Evolutionary conservation across 2,888 invertebrate genomes (phyloP), one percentile per base, ranked within the genome.

Genomic region (Platypus cylindrus): DNA sequence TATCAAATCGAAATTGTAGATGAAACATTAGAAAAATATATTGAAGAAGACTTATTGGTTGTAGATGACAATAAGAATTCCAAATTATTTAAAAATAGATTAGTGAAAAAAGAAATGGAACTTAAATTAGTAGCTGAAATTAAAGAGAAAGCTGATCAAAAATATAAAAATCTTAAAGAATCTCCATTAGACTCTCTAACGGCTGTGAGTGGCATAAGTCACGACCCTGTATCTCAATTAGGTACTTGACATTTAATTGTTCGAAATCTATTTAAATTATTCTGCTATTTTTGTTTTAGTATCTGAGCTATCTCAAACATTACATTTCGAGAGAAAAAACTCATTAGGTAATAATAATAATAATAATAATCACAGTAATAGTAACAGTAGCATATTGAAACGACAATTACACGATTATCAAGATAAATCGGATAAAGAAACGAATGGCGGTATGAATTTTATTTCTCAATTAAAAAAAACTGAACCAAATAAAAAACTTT

Each of bases 251-350:
- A 13, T 14, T 27, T 27, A 14, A 5, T 20, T 5, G 20, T 20
- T 20, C 20, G 20, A 20, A 20, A 20, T 20, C 5, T 20, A 20
- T 20, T 7, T 20, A 20, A 9, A 9, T 7, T 7, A 20, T 20
- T 20, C 20, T 9, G 16, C 14, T 14, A 22, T 31, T 31, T 11
- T 35, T 17, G 29, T 36, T 38, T 33, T 17, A 44, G 79, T 87
- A 7, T 80, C 79, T 9, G 89, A 89, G 61, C 68, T 89, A 34
- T 85, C 85, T 31, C 87, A 87, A 59, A 82, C 78, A 51, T 73
- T 87, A 51, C 81, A 81, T 36, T 28, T 44, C 34, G 49, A 51
- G 38, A 44, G 49, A 16, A 56, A 49, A 38, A 49, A 47, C 34
- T 48, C 51, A 16, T 48, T 37, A 24, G 29, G 48, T 33, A n/a